Base-by-base conservation (phyloP, 1,140 invertebrate species). In the Diachasmimorpha longicaudata region DNA sequence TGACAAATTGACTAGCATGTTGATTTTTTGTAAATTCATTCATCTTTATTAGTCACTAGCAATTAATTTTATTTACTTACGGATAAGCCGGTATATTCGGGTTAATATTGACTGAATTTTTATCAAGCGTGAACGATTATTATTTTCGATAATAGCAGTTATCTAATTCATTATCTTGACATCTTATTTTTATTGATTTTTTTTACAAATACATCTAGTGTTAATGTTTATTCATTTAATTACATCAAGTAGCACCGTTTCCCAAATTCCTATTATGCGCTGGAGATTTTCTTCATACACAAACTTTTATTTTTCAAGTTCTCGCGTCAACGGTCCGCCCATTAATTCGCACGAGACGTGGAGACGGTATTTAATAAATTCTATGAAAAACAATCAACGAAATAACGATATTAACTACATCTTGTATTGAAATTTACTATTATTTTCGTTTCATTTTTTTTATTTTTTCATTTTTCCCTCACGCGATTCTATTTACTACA, bases 341-440 rank as follows among this genome's bases (percentile, higher is more conserved):
- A 75, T 81, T 79, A 80, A 76, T 72, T 83, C 75, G 77, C 82
- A 81, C 82, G 83, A 84, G 82, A 88, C 84, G 80, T 84, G 85
- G 85, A 85, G 78, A 85, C 84, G 83, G 81, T 82, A 16, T 67
- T 77, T 72, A 86, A 88, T 89, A 89, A 88, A 89, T 85, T 88
- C 85, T 88, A 86, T 85, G 52, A 85, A 89, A 77, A 87, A 88
- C 86, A 85, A 88, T 86, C 67, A 89, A 86, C 85, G 75, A 80
- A 89, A 88, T 83, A 88, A 88, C 88, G 79, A 80, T 88, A 85
- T 79, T 85, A 84, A 84, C 81, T 72, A 68, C 80, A 80, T 78
- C 73, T 79, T 82, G 81, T 44, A n/a, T 68, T 31, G 16, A 21
- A 14, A 25, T 25, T 25, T 25, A 44, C 48, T 74, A 10, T 74